Evolutionary conservation across 2,888 invertebrate species (phyloP).

Genomic region (Dynastes hyllus): DNA sequence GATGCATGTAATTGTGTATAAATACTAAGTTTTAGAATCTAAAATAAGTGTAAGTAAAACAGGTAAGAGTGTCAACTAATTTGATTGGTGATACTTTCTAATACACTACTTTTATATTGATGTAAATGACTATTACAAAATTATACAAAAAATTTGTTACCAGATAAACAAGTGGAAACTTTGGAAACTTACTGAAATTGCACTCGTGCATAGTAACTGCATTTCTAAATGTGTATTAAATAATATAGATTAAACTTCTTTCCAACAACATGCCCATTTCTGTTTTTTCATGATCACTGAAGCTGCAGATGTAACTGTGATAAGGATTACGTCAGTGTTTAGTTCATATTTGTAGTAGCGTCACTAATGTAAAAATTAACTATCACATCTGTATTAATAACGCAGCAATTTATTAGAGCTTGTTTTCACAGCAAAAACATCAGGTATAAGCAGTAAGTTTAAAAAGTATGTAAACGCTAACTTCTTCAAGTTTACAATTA

Average conservation of each 20-base stretch:
- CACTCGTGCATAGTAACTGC: background rate
- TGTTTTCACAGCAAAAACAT: slow-evolving; percentile 16
- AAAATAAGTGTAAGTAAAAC: slow-evolving; percentile 15
- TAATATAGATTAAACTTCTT: background rate
- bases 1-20: slow-evolving; percentile 26
- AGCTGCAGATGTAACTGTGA: slow-evolving; percentile 41
- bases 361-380: background rate
- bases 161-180: slow-evolving; percentile 19
- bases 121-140: slow-evolving; percentile 13
- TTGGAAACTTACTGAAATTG: slow-evolving; percentile 4
- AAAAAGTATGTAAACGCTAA: slow-evolving; percentile 26
- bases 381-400: slow-evolving; percentile 1
- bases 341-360: slow-evolving; percentile 1
- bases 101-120: slow-evolving; percentile 35
- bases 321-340: slow-evolving; percentile 37
- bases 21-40: background rate
- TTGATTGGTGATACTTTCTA: slow-evolving; percentile 33
- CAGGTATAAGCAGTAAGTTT: slow-evolving; percentile 25
- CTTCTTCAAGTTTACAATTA: slow-evolving; percentile 16
- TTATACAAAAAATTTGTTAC: slow-evolving; percentile 1
- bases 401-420: background rate
- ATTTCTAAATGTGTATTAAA: background rate
- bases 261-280: slow-evolving; percentile 2
- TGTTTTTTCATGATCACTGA: slow-evolving; percentile 4
- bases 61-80: slow-evolving; percentile 27